Evolutionary conservation across 2,888 invertebrate genomes (phyloP), one percentile per base, ranked within the genome.

Genomic region (Ornithoptera priamus): DNA sequence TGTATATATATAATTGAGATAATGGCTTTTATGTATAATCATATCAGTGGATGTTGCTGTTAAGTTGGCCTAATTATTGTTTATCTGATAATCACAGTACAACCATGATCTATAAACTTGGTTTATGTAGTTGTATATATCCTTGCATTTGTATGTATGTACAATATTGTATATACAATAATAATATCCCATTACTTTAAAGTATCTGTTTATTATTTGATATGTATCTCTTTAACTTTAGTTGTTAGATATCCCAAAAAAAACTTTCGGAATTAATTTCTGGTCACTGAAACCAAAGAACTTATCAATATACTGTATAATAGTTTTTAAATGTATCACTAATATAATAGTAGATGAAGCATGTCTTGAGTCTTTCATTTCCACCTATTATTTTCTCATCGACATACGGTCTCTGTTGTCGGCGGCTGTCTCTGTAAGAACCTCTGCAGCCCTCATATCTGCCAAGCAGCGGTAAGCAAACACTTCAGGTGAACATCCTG

Each of bases 261-360:
- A 42, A 64, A 69, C 64, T 65, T 22, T 22, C 56, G 56, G 46
- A 56, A 30, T 61, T 42, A 56, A 61, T 59, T 63, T 58, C 42
- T 36, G 18, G 46, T 61, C 64, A 50, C 18, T 56, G 61, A 63
- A 30, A 72, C 73, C 74, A 75, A 75, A 75, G 73, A 72, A 68
- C 70, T 71, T 72, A 73, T 50, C 65, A 72, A 70, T 46, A 64
- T 65, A 66, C 24, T 72, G 67, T 65, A 68, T 60, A 63, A 64
- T 71, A 71, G 66, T 70, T 64, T 10, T 71, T 69, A 65, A 65
- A 62, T 71, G 69, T 65, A 69, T 71, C 63, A 53, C 58, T 68
- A 73, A 72, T 73, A 75, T 72, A 72, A 62, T 68, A 39, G 71
- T 73, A 73, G 71, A 72, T 70, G 62, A 70, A 70, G 72, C 72